phyloP scores from a whole-genome alignment of 2,797 vertebrate species.

The Dicrostonyx torquatus region DNA sequence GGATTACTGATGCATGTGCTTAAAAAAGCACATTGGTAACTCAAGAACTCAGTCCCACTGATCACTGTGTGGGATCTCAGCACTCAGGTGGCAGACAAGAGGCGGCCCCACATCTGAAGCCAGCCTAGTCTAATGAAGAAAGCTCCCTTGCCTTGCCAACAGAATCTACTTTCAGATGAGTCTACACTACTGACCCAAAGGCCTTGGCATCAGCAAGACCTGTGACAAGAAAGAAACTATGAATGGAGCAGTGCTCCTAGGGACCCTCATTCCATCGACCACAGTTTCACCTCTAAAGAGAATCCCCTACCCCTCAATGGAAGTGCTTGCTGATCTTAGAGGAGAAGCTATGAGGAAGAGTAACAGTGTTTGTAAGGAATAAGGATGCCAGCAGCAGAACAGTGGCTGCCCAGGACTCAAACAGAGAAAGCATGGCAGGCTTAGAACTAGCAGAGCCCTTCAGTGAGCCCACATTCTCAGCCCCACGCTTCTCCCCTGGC shows the following conservation, averaged over 20 bases:
- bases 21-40: neutral
- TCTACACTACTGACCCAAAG: fast-evolving
- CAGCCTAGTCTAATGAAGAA: neutral
- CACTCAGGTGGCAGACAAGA: neutral
- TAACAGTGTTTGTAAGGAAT: neutral
- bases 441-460: neutral
- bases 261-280: neutral
- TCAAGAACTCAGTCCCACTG: neutral
- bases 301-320: neutral
- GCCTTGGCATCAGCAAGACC: neutral
- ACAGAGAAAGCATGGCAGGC: neutral
- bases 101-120: neutral
- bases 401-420: neutral
- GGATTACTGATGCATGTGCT: neutral
- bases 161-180: neutral
- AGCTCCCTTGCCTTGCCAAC: neutral
- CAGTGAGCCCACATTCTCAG: neutral
- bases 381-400: neutral
- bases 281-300: neutral
- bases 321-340: neutral
- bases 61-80: neutral
- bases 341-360: neutral
- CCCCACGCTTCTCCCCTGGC: fast-evolving
- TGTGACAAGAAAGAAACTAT: neutral
- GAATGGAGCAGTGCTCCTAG: neutral